Conservation (phyloP, 1,140 invertebrate genomes). For the Carposina sasakii region DNA sequence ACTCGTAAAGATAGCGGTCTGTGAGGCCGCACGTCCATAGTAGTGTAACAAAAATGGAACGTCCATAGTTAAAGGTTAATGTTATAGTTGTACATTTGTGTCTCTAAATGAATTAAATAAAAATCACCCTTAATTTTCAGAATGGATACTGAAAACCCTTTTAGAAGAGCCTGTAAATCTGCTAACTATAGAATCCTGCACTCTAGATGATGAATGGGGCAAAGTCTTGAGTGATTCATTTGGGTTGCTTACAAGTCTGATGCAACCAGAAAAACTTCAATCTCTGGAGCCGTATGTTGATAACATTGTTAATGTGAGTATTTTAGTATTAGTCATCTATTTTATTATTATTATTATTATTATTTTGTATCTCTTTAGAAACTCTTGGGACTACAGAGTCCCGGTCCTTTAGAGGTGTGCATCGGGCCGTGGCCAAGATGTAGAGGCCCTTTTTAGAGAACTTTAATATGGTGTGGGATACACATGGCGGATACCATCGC, state of each 20-base stretch:
- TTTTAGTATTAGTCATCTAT: neutral
- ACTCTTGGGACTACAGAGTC: neutral
- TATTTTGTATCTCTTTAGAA: neutral
- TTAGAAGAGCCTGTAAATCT: neutral
- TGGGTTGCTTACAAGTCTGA: slow-evolving; percentile 15
- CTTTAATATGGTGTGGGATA: no score
- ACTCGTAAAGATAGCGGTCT: no score
- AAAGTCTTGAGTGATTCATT: slow-evolving; percentile 18
- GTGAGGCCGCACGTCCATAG: no score
- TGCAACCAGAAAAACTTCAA: slow-evolving; percentile 15
- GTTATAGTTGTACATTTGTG: no score
- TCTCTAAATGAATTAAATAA: no score
- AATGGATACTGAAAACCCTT: slow-evolving; percentile 2
- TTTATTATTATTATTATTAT: neutral
- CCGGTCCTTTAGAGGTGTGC: neutral
- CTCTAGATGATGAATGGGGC: slow-evolving; percentile 8
- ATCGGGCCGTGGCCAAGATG: neutral
- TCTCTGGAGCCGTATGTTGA: slow-evolving; percentile 18
- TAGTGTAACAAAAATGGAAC: no score
- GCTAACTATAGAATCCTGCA: neutral
- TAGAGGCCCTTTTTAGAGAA: no score
- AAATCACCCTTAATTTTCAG: neutral
- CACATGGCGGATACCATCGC: no score
- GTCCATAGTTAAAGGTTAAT: no score
- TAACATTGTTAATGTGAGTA: slow-evolving; percentile 29